Percentiles rank a stretch among this genome's conserved stretches.
These are phyloP conservation scores for Sebastes matsubarae DNA, from an alignment of 2,797 vertebrate species.

Conservation along the genomic window DNA sequence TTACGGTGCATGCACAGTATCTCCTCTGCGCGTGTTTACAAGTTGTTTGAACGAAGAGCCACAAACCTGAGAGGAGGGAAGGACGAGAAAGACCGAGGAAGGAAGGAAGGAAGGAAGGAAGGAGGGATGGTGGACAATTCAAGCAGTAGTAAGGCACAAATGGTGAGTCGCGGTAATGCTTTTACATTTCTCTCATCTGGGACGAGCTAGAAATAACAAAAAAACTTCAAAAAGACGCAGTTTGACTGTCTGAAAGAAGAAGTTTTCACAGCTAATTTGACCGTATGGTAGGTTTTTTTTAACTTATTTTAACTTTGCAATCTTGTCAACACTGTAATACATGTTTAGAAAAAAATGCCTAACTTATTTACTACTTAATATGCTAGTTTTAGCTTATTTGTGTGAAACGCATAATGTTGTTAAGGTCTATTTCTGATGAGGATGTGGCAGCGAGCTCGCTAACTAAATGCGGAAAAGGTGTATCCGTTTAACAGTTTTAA, in stretches of 20 bases:
- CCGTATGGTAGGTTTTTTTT: constrained; percentile 18
- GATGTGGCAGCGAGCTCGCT: constrained; percentile 38
- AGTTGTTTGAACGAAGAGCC: constrained; percentile 76
- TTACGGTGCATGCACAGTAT: constrained; percentile 48
- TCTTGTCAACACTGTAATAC: not conserved
- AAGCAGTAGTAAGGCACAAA: constrained; percentile 83
- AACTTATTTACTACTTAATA: too few relatives aligned
- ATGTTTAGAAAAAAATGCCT: fast-evolving
- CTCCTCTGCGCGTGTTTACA: constrained; percentile 69
- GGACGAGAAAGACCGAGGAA: constrained; percentile 65
- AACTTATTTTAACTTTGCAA: not conserved
- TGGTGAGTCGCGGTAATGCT: constrained; percentile 77
- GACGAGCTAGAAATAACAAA: not conserved
- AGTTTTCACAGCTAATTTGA: constrained; percentile 16
- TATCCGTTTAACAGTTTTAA: not conserved
- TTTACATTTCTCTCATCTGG: not conserved
- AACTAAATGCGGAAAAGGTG: constrained; percentile 28
- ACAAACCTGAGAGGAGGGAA: constrained; percentile 65
- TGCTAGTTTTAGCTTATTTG: not conserved
- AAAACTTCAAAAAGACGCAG: not conserved
- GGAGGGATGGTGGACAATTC: constrained; percentile 88
- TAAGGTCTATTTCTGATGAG: not conserved
- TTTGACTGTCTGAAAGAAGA: not conserved
- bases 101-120: constrained; percentile 57
- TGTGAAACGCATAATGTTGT: too few relatives aligned